phyloP scores from a whole-genome alignment of 2,113 vertebrate genomes.

The Condylura cristata region DNA sequence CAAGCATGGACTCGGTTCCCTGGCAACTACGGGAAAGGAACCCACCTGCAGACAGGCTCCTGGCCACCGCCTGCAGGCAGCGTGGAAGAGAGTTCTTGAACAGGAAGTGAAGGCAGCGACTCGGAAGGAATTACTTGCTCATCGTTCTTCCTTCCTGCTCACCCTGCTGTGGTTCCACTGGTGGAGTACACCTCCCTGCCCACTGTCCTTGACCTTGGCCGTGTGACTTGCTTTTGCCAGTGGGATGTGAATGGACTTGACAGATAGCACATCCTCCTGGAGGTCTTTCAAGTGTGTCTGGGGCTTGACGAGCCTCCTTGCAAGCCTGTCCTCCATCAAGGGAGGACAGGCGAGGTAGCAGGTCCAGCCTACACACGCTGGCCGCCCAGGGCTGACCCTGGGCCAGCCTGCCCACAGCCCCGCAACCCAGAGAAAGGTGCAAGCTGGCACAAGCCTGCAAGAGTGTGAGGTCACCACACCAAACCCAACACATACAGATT shows the following conservation, averaged over 20 bases:
- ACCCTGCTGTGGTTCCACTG: background rate
- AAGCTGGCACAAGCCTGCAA: accelerated
- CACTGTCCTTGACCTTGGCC: background rate
- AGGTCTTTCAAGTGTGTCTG: background rate
- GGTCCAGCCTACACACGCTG: background rate
- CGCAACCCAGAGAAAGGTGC: background rate
- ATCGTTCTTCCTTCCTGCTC: background rate
- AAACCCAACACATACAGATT: background rate
- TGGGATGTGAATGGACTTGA: background rate
- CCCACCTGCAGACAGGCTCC: background rate
- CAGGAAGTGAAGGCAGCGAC: background rate
- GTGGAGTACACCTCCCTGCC: background rate
- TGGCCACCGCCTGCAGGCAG: accelerated
- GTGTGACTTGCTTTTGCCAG: background rate
- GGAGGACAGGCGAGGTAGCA: background rate
- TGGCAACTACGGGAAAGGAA: background rate
- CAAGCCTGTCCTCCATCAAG: background rate
- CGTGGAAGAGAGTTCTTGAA: background rate
- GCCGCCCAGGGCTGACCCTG: background rate
- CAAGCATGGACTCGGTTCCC: background rate
- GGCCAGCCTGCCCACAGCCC: background rate
- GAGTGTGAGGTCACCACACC: background rate
- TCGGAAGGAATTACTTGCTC: background rate
- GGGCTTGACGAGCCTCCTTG: background rate
- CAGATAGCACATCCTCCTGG: background rate